Percentiles rank a stretch among this genome's conserved stretches.
Conservation (phyloP, 2,888 invertebrate species). For the Meliscaeva auricollis region DNA sequence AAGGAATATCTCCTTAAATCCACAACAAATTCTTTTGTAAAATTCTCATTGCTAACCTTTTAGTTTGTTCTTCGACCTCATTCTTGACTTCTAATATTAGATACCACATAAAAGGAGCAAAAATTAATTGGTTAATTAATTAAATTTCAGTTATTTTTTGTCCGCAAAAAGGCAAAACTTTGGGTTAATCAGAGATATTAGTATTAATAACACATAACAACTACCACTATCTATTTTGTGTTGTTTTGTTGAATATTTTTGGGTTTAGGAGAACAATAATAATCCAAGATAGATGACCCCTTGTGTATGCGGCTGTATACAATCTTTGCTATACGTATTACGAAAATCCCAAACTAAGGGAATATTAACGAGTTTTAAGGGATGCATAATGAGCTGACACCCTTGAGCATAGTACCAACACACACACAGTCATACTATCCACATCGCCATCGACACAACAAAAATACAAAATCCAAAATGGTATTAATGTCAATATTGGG, state of each 20-base stretch:
- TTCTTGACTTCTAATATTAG: slow-evolving; percentile 4
- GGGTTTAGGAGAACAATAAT: slow-evolving; percentile 7
- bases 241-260: neutral
- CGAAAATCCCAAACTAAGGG: slow-evolving; percentile 50
- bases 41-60: slow-evolving; percentile 16
- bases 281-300: slow-evolving; percentile 31
- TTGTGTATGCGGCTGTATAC: neutral
- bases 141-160: slow-evolving; percentile 55
- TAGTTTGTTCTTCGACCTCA: slow-evolving; percentile 6
- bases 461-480: slow-evolving; percentile 44
- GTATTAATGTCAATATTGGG: slow-evolving; percentile 62
- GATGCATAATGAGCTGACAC: slow-evolving; percentile 46
- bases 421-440: neutral
- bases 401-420: slow-evolving; percentile 19
- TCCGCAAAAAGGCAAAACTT: slow-evolving; percentile 10
- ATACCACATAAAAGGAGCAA: slow-evolving; percentile 65
- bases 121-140: slow-evolving; percentile 74
- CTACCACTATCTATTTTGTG: slow-evolving; percentile 12
- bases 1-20: too few species aligned
- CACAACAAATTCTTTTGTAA: neutral
- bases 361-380: slow-evolving; percentile 71
- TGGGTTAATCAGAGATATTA: slow-evolving; percentile 44
- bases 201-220: slow-evolving; percentile 51
- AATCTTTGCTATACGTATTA: neutral
- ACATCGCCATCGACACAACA: neutral